These are phyloP conservation scores for Pollenia griseotomentosa DNA, from an alignment of 2,888 invertebrate species.

Conservation along the genomic window DNA sequence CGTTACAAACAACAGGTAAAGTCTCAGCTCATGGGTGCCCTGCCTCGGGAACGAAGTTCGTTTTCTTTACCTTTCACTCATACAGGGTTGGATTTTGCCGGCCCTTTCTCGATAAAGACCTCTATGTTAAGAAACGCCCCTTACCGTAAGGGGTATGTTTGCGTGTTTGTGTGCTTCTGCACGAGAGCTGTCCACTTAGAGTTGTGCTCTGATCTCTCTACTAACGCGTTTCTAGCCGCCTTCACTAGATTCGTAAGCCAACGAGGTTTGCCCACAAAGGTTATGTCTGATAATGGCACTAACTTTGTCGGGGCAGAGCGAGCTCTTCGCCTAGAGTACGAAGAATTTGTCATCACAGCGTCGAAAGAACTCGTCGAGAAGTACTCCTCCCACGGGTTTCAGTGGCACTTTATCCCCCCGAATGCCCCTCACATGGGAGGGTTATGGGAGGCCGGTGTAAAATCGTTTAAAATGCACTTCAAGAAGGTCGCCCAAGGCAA, in stretches of 20 bases:
- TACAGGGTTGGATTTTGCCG: slow-evolving; percentile 62
- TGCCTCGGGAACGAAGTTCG: slow-evolving; percentile 11
- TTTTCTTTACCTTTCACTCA: slow-evolving; percentile 37
- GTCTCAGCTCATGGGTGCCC: slow-evolving; percentile 57
- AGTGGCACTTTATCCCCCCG: slow-evolving; percentile 57
- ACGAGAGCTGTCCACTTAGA: slow-evolving; percentile 61
- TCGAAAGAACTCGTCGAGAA: neutral
- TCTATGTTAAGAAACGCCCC: slow-evolving; percentile 22
- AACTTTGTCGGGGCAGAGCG: slow-evolving; percentile 59
- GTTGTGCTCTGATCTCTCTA: slow-evolving; percentile 47
- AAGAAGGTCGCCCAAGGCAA: slow-evolving; percentile 16
- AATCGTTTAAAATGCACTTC: slow-evolving; percentile 56
- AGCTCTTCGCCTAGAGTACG: neutral
- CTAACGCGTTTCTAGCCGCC: slow-evolving; percentile 45
- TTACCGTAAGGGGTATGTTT: slow-evolving; percentile 46
- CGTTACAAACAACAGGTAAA: slow-evolving; percentile 41
- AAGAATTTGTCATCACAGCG: neutral
- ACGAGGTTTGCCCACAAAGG: slow-evolving; percentile 52
- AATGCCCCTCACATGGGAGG: slow-evolving; percentile 64
- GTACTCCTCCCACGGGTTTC: neutral
- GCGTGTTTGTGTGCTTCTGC: slow-evolving; percentile 48
- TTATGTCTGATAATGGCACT: slow-evolving; percentile 64
- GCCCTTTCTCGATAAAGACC: slow-evolving; percentile 64
- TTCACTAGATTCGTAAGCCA: slow-evolving; percentile 57
- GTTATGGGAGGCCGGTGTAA: slow-evolving; percentile 57